Conservation (phyloP, 2,797 vertebrate species). For the Enteromius trimaculatus region DNA sequence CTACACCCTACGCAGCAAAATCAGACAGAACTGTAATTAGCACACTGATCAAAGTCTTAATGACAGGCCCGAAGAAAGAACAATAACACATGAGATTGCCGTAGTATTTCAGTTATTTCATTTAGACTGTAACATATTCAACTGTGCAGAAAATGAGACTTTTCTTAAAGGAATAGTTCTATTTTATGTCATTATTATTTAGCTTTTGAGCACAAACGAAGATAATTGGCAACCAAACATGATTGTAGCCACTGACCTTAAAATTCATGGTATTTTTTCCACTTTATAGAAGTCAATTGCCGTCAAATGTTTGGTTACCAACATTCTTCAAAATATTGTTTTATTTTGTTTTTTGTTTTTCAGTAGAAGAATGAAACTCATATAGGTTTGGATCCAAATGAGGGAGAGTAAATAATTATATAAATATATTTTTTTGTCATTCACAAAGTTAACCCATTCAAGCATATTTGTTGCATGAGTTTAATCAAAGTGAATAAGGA, state of each 20-base stretch:
- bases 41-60: slow-evolving; percentile 34
- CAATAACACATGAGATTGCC: not conserved
- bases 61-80: slow-evolving; percentile 3
- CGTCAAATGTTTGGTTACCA: not conserved
- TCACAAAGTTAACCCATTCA: too few species aligned
- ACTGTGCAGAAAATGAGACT: not conserved
- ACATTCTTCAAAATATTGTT: not conserved
- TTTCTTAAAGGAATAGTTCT: not conserved
- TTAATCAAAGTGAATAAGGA: too few species aligned
- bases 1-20: slow-evolving; percentile 5
- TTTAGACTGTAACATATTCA: not conserved
- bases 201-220: not conserved
- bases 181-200: not conserved
- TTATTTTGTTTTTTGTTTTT: not conserved
- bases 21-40: slow-evolving; percentile 25
- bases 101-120: not conserved
- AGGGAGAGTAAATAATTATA: not conserved
- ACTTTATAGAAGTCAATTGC: not conserved
- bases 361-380: not conserved
- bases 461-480: too few species aligned
- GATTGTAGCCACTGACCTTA: not conserved
- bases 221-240: not conserved
- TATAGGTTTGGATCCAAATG: not conserved
- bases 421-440: too few species aligned
- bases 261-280: not conserved